These are phyloP conservation scores for Syngnathus floridae DNA, from an alignment of 2,113 vertebrate genomes.

Conservation along the genomic window DNA sequence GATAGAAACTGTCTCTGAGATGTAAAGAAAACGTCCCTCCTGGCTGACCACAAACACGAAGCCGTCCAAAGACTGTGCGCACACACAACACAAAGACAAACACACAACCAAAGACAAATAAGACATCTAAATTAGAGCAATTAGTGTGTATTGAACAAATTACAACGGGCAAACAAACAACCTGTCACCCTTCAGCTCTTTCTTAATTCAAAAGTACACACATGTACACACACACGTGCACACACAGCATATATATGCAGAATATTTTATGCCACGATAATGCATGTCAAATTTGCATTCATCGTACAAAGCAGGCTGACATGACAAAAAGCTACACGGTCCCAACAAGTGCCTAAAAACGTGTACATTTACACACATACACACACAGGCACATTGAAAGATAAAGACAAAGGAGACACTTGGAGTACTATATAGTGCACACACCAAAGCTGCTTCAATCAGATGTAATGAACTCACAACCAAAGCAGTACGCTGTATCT, in stretches of 20 bases:
- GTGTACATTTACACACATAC: constrained; percentile 12
- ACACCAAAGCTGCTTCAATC: constrained; percentile 52
- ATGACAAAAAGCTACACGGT: constrained; percentile 18
- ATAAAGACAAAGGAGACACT: constrained; percentile 17
- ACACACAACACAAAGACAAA: constrained; percentile 26
- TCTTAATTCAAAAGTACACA: constrained; percentile 36
- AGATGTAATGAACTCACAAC: constrained; percentile 44
- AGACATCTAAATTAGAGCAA: constrained; percentile 70
- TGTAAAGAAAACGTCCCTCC: constrained; percentile 88
- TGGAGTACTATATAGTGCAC: constrained; percentile 31
- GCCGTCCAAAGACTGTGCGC: constrained; percentile 81
- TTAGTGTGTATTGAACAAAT: constrained; percentile 69
- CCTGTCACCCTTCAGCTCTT: constrained; percentile 53
- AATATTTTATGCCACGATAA: constrained; percentile 35
- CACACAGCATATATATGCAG: constrained; percentile 17
- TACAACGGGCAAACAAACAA: constrained; percentile 69
- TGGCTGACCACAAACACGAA: constrained; percentile 88
- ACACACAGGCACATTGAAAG: constrained; percentile 17
- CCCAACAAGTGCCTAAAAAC: background rate
- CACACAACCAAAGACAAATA: constrained; percentile 39
- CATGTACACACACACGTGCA: background rate
- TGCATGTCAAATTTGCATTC: constrained; percentile 36
- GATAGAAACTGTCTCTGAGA: constrained; percentile 90
- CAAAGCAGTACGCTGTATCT: constrained; percentile 24
- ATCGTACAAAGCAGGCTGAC: background rate